These are phyloP conservation scores for Dryas iulia DNA, from an alignment of 1,140 invertebrate genomes.

Conservation along the genomic window DNA sequence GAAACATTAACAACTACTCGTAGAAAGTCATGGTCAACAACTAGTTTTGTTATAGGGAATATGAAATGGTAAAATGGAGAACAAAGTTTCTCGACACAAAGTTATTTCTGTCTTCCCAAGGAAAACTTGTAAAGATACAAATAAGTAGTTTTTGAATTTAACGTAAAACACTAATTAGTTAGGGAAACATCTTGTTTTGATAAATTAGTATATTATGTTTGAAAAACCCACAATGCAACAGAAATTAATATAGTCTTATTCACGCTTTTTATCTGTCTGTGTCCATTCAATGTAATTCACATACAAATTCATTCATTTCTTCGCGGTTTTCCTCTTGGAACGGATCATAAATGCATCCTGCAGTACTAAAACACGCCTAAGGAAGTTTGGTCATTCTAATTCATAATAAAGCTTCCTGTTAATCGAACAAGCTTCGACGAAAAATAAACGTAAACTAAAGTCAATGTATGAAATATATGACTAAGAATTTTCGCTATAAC, in stretches of 20 bases:
- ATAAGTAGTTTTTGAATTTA: no score
- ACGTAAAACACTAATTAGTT: no score
- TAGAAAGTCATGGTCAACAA: no score
- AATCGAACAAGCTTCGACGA: slow-evolving; percentile 21
- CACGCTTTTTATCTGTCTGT: background rate
- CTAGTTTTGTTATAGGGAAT: no score
- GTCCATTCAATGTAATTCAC: background rate
- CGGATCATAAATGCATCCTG: background rate
- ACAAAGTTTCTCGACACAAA: no score
- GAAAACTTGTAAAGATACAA: no score
- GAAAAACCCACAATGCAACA: background rate
- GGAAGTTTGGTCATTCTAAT: background rate
- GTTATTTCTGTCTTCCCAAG: no score
- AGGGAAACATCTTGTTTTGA: no score
- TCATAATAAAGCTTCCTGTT: slow-evolving; percentile 15
- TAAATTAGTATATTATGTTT: no score
- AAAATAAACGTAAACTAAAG: slow-evolving; percentile 25
- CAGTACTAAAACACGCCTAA: no score
- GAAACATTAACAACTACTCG: no score
- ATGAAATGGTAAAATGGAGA: no score
- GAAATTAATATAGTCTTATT: background rate
- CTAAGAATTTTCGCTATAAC: background rate
- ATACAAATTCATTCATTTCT: background rate
- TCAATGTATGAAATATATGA: background rate
- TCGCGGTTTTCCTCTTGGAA: background rate